Evolutionary conservation across 2,113 vertebrate species (phyloP).

Genomic region (Malurus cyaneus): DNA sequence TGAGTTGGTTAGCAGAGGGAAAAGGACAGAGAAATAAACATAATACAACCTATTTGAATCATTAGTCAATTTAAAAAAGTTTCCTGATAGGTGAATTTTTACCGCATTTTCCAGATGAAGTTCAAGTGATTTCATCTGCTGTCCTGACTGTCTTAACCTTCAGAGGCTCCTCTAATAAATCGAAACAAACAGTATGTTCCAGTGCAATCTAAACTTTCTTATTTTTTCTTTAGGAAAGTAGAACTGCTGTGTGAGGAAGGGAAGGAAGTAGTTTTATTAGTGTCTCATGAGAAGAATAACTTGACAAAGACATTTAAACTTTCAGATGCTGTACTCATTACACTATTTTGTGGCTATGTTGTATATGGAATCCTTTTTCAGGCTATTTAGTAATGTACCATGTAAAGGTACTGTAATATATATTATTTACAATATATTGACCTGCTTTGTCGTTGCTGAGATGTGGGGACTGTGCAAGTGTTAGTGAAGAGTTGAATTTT

Average conservation of each 20-base stretch:
- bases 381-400: neutral
- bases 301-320: neutral
- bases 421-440: neutral
- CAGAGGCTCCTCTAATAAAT: neutral
- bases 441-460: neutral
- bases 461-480: rapidly evolving
- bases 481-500: neutral
- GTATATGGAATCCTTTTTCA: neutral
- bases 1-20: neutral
- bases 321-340: neutral
- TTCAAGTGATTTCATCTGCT: neutral
- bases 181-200: neutral
- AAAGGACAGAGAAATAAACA: neutral
- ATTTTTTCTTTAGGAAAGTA: neutral
- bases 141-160: neutral
- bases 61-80: neutral
- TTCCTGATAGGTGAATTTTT: neutral
- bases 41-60: neutral
- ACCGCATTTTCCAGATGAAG: neutral
- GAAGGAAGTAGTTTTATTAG: neutral
- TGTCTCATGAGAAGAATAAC: neutral
- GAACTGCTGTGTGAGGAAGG: neutral
- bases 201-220: neutral
- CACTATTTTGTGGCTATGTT: neutral
- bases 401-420: neutral